Percentiles rank a stretch among this genome's conserved stretches.
Evolutionary conservation across 2,113 vertebrate species (phyloP).

Genomic region (Bostrychus sinensis): DNA sequence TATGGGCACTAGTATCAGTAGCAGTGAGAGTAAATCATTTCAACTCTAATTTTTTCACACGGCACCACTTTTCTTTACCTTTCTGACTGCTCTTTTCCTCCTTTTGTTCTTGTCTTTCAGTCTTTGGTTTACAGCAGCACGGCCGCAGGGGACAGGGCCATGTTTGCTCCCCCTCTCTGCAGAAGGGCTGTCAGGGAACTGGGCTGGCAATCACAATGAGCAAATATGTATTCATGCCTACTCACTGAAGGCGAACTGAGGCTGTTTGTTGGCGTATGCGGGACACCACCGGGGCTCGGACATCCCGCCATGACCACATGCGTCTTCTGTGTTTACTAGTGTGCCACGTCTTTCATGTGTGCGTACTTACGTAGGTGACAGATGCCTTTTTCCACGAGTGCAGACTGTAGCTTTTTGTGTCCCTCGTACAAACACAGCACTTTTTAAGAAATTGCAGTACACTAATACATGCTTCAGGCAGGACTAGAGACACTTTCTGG

Average conservation of each 20-base stretch:
- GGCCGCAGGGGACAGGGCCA: conserved; percentile 32
- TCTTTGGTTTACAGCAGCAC: conserved; percentile 51
- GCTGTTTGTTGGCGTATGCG: conserved; percentile 48
- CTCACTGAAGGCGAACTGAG: conserved; percentile 45
- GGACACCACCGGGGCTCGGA: conserved; percentile 20
- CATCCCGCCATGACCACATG: conserved; percentile 29
- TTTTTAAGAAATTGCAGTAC: conserved; percentile 3
- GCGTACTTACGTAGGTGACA: conserved; percentile 23
- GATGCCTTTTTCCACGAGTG: conserved; percentile 26
- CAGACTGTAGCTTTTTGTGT: conserved; percentile 31
- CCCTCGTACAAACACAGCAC: conserved; percentile 6
- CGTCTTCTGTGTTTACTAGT: conserved; percentile 41
- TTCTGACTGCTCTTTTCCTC: conserved; percentile 43
- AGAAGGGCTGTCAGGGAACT: conserved; percentile 51
- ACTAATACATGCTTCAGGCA: conserved; percentile 2
- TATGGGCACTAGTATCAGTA: conserved; percentile 23
- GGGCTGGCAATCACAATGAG: conserved; percentile 57
- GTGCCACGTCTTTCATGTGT: conserved; percentile 50
- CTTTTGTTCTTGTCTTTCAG: conserved; percentile 57
- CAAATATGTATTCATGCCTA: conserved; percentile 69
- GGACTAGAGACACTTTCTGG: conserved; percentile 11
- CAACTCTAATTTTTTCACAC: conserved; percentile 36
- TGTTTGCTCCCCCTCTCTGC: conserved; percentile 66
- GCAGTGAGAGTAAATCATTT: conserved; percentile 45
- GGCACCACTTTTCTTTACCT: conserved; percentile 55